These are phyloP conservation scores for Bicyclus anynana DNA, from an alignment of 1,140 invertebrate genomes.

Conservation along the genomic window DNA sequence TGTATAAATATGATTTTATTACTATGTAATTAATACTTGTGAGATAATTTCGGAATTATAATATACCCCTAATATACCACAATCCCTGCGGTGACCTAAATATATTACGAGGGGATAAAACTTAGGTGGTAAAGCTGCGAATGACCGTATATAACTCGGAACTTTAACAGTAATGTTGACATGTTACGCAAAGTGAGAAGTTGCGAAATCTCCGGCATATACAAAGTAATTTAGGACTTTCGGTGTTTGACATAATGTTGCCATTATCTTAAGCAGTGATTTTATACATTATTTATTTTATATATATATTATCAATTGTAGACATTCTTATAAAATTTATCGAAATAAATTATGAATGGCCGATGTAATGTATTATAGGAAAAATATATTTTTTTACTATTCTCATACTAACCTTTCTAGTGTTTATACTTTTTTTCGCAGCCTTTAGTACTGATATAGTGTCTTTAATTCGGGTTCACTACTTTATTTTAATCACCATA, in stretches of 20 bases:
- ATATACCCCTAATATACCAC: background rate
- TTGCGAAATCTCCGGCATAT: conserved; percentile 27
- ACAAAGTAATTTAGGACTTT: conserved; percentile 11
- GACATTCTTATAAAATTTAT: no score
- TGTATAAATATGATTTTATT: no score
- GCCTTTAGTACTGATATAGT: no score
- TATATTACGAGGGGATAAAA: conserved; percentile 35
- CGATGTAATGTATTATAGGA: no score
- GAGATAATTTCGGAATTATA: background rate
- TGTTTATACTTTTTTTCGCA: no score
- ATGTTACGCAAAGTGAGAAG: conserved; percentile 33
- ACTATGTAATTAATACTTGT: background rate
- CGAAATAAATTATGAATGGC: no score
- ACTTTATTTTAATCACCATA: no score
- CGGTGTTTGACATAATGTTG: conserved; percentile 5
- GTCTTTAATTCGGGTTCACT: no score
- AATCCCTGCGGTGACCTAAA: conserved; percentile 26
- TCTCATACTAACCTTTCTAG: no score
- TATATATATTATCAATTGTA: no score
- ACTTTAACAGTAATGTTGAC: conserved; percentile 27
- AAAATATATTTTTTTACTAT: no score
- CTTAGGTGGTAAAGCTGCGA: conserved; percentile 32
- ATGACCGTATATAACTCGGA: conserved; percentile 31
- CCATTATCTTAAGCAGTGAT: background rate
- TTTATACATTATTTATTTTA: background rate